Evolutionary conservation across 2,888 invertebrate genomes (phyloP), one percentile per base, ranked within the genome.

Genomic region (Cheilosia pagana): DNA sequence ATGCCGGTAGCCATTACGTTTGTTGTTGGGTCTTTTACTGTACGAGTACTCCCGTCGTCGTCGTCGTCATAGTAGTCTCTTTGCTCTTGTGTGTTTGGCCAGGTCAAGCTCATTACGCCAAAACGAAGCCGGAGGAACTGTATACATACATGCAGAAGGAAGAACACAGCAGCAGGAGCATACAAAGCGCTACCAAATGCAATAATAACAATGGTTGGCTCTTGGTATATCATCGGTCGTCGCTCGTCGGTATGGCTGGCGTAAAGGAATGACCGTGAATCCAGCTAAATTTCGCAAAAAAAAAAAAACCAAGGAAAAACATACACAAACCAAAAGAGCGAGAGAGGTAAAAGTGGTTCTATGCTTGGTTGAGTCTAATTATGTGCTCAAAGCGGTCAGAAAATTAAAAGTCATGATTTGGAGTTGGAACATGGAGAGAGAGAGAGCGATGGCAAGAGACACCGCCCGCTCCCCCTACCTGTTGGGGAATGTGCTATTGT

Each of bases 361-460:
- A 45, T 83, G 79, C 74, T 74, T 74, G 74, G 83, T 83, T 83
- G 68, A 21, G 68, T 71, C 81, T 85, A 81, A 85, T 81, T 81
- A 85, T 60, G 79, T 65, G 74, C 81, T 85, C 79, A 70, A 85
- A 85, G 70, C 68, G 79, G 75, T 63, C 85, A 81, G 79, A 85
- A 81, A 79, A 81, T 81, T 85, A 75, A 85, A 79, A 85, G 81
- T 65, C 85, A 75, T 78, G 72, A 72, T 70, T 79, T 41, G n/a
- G 45, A 50, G 48, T 31, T 28, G 12, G 31, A 45, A 2, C 28
- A 28, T 2, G 53, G 10, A 8, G 45, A 39, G 48, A 19, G 14
- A 21, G 12, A 41, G 6, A 14, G 48, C 3, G 21, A 12, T 23
- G 23, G 45, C 2, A 19, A 45, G 45, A 45, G 21, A 12, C 19